Conservation (phyloP, 2,888 invertebrate species). For the Coleophora deauratella region DNA sequence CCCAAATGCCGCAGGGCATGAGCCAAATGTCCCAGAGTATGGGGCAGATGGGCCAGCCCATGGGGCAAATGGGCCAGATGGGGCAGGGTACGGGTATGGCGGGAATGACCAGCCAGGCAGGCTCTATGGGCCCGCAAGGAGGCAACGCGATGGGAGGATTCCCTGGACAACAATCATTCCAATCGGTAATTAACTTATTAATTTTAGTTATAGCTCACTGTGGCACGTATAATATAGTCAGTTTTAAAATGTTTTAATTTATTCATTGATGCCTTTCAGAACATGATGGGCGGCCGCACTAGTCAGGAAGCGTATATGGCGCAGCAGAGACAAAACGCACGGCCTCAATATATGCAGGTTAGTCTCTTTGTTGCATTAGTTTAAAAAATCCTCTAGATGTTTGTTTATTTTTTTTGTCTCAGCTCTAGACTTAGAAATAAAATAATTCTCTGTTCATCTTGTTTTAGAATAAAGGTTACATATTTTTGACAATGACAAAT, state of each 20-base stretch:
- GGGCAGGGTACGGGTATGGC: constrained; percentile 62
- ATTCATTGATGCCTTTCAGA: constrained; percentile 67
- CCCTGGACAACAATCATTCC: constrained; percentile 70
- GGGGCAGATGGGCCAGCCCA: constrained; percentile 64
- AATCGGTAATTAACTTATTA: constrained; percentile 40
- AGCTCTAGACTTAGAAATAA: not conserved
- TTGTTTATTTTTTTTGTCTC: too few species aligned
- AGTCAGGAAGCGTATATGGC: constrained; percentile 74
- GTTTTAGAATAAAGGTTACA: too few species aligned
- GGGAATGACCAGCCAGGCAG: constrained; percentile 66
- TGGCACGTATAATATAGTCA: not conserved
- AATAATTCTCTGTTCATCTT: not conserved
- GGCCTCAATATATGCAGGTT: constrained; percentile 81
- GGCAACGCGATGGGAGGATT: constrained; percentile 66
- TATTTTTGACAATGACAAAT: too few species aligned
- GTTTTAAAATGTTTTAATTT: not conserved
- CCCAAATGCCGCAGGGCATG: constrained; percentile 61
- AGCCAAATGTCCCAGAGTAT: constrained; percentile 62
- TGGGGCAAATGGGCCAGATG: constrained; percentile 73
- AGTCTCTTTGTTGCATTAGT: constrained; percentile 11
- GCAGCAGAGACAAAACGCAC: constrained; percentile 74
- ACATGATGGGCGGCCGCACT: constrained; percentile 75
- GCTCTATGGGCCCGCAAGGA: constrained; percentile 64
- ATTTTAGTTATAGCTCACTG: not conserved
- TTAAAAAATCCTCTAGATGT: not conserved